phyloP scores from a whole-genome alignment of 1,140 invertebrate genomes.

The Stegodyphus mimosarum region DNA sequence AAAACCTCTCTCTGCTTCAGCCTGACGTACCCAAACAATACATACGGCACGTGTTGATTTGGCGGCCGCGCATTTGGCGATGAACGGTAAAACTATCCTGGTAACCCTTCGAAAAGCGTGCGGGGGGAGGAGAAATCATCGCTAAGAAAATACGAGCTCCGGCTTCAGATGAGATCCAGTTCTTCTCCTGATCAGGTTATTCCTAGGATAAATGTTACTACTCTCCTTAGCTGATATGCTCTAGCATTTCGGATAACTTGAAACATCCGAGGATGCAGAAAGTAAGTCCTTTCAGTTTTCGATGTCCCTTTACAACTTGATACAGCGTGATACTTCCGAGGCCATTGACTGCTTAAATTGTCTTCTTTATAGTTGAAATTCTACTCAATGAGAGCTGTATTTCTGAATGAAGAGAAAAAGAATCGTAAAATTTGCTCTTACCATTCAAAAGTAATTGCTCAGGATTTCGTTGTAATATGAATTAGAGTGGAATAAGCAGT shows the following conservation, averaged over 20 bases:
- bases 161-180: neutral
- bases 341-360: neutral
- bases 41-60: neutral
- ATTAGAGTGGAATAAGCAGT: neutral
- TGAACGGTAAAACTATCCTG: neutral
- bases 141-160: neutral
- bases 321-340: neutral
- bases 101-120: neutral
- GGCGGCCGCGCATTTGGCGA: neutral
- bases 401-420: neutral
- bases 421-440: neutral
- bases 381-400: neutral
- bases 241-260: neutral
- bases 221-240: neutral
- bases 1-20: no score
- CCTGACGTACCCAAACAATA: neutral
- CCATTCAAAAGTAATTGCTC: neutral
- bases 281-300: neutral
- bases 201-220: neutral
- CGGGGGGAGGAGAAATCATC: neutral
- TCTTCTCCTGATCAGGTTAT: neutral
- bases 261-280: neutral
- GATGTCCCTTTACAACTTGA: neutral
- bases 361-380: neutral
- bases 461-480: neutral